Conservation (phyloP, 2,113 vertebrate species). For the Hippocampus zosterae region DNA sequence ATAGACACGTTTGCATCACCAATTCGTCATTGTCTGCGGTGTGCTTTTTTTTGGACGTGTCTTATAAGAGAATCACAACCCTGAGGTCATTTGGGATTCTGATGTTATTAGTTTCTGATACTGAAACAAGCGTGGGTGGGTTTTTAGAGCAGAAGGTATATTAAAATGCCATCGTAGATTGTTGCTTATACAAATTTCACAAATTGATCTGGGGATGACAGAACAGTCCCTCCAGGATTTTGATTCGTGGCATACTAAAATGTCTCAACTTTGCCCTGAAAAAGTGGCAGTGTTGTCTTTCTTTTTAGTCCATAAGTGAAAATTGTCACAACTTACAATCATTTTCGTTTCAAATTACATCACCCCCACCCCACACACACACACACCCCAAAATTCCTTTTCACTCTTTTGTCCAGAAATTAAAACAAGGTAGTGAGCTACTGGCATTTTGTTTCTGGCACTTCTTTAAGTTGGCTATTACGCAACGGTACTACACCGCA, state of each 20-base stretch:
- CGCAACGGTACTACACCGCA: too few species aligned
- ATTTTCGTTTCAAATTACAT: too few species aligned
- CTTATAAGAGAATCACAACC: neutral
- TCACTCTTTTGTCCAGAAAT: too few species aligned
- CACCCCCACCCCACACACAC: too few species aligned
- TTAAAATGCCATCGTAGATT: neutral
- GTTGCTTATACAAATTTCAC: neutral
- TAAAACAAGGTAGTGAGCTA: too few species aligned
- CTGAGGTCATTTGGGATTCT: constrained; percentile 1
- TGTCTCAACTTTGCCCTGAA: neutral
- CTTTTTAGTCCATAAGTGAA: neutral
- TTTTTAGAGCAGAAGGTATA: neutral
- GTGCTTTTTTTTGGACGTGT: neutral
- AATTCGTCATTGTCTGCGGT: neutral
- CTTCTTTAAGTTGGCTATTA: too few species aligned
- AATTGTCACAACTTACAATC: too few species aligned
- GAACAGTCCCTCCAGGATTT: neutral
- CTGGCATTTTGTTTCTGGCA: too few species aligned
- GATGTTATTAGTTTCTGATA: neutral
- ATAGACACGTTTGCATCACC: constrained; percentile 1
- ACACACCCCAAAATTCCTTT: too few species aligned
- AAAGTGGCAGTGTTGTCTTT: neutral
- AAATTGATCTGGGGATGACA: neutral
- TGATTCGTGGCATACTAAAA: neutral
- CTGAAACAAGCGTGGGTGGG: neutral